Base-by-base conservation (phyloP, 1,140 invertebrate genomes). In the Oryctes rhinoceros region DNA sequence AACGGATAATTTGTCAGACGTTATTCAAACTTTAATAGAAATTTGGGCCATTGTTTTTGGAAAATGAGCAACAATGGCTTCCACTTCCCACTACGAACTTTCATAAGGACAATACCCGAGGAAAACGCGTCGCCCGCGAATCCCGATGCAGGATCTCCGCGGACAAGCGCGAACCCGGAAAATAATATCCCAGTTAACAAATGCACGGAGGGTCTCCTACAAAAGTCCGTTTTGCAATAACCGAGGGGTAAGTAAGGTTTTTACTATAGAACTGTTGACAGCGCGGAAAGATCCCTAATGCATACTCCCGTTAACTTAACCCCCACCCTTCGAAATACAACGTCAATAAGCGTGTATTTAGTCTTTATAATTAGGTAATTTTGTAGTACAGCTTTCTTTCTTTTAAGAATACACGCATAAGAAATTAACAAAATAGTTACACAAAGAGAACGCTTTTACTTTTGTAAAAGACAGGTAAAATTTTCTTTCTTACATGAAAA, bases 11-110 rank as follows among this genome's bases (percentile, higher is more conserved):
- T 71, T 71, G 65, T 71, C 65, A 71, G 65, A 71, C 65, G 65
- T 71, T 71, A 71, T 71, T 71, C 65, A 71, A 71, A 71, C 65
- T 71, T 71, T 71, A 71, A 71, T 71, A 71, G 65, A 71, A 71
- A 71, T 71, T 71, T 71, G 65, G 65, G 65, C 65, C 65, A 71
- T 71, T 71, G 65, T 71, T 71, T 71, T 71, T 71, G 24, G 65
- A 24, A 37, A 35, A 71, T 71, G 65, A 71, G 65, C 65, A 71
- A 71, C 65, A 71, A 71, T 71, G 20, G 65, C 24, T 30, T 35
- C 35, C 65, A 37, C 65, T 71, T 71, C 35, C 65, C 24, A 24
- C 65, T 71, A 71, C 65, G 65, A 71, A 71, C 65, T 71, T 71
- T 7, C 65, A 10, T 30, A 59, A 24, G 20, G 65, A 71, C 65